A percentile compares a stretch with the other conserved stretches of the same genome.
Evolutionary conservation across 2,888 invertebrate genomes (phyloP).

Genomic region (Habroteleia sp.): DNA sequence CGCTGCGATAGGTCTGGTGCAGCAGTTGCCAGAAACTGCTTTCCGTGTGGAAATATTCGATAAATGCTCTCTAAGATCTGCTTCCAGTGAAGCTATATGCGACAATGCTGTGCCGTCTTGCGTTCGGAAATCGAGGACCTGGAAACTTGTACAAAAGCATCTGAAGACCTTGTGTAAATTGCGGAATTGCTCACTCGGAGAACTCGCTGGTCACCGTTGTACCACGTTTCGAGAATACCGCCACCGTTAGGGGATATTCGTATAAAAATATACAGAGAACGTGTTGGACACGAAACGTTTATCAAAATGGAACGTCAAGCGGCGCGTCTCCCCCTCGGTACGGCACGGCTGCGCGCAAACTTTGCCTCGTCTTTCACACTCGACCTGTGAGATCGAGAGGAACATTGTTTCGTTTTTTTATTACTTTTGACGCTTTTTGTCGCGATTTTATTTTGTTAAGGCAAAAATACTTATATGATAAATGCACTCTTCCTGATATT

Average conservation of each 20-base stretch:
- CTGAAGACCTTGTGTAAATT: no score
- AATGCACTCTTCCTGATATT: constrained; percentile 63
- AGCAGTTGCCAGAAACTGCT: no score
- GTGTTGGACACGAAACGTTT: constrained; percentile 6
- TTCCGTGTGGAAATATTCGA: no score
- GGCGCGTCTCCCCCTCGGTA: background rate
- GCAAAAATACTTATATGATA: constrained; percentile 70
- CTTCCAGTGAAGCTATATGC: no score
- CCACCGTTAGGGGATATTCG: constrained; percentile 3
- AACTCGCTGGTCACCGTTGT: background rate
- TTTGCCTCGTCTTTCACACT: background rate
- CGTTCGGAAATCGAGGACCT: no score
- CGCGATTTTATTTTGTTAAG: constrained; percentile 64
- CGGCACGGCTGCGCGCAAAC: constrained; percentile 1
- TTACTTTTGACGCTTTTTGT: constrained; percentile 56
- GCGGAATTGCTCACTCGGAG: background rate
- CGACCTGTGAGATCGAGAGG: constrained; percentile 19
- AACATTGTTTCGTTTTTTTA: constrained; percentile 30
- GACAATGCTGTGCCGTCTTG: no score
- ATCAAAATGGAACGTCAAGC: constrained; percentile 5
- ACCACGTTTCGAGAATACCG: constrained; percentile 1
- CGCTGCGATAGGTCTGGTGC: no score
- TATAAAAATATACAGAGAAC: constrained; percentile 36
- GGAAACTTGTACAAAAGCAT: no score
- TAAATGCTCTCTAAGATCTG: no score